These are phyloP conservation scores for Leiothrix lutea DNA, from an alignment of 2,113 vertebrate species.

Conservation along the genomic window DNA sequence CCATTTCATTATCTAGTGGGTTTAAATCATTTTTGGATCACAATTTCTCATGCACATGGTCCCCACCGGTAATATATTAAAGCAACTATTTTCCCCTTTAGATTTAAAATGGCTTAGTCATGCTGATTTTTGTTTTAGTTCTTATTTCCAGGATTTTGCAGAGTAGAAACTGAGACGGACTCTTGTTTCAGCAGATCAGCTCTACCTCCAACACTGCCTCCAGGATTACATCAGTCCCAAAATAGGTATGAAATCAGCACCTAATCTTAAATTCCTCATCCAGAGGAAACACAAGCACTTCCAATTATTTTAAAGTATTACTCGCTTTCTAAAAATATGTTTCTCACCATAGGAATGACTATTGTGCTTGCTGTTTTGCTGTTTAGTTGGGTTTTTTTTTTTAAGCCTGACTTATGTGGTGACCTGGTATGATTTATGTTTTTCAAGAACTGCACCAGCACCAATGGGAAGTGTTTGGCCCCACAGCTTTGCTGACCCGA, in stretches of 20 bases:
- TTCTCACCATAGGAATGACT: slow-evolving; percentile 51
- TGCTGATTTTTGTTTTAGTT: slow-evolving; percentile 20
- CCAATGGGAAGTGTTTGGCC: background rate
- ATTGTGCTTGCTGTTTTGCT: background rate
- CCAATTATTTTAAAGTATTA: slow-evolving; percentile 59
- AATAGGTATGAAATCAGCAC: slow-evolving; percentile 49
- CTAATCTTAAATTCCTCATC: slow-evolving; percentile 28
- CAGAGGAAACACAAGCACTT: slow-evolving; percentile 59
- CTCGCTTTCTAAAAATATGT: slow-evolving; percentile 50
- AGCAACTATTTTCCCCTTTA: slow-evolving; percentile 51
- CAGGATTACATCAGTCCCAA: slow-evolving; percentile 26
- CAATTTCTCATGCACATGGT: slow-evolving; percentile 34
- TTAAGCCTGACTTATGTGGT: slow-evolving; percentile 6
- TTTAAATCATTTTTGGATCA: slow-evolving; percentile 64
- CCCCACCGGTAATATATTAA: slow-evolving; percentile 32
- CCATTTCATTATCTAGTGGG: slow-evolving; percentile 69
- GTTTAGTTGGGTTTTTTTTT: background rate
- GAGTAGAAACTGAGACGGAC: background rate
- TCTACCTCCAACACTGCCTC: background rate
- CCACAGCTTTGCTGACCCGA: fast-evolving
- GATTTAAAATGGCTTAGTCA: slow-evolving; percentile 69
- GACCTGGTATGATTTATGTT: slow-evolving; percentile 35
- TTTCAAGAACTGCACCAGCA: slow-evolving; percentile 31
- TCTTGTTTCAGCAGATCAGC: background rate
- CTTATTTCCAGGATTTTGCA: slow-evolving; percentile 47